Base-by-base conservation (phyloP, 2,888 invertebrate species). In the Gandaritis pyraliata region DNA sequence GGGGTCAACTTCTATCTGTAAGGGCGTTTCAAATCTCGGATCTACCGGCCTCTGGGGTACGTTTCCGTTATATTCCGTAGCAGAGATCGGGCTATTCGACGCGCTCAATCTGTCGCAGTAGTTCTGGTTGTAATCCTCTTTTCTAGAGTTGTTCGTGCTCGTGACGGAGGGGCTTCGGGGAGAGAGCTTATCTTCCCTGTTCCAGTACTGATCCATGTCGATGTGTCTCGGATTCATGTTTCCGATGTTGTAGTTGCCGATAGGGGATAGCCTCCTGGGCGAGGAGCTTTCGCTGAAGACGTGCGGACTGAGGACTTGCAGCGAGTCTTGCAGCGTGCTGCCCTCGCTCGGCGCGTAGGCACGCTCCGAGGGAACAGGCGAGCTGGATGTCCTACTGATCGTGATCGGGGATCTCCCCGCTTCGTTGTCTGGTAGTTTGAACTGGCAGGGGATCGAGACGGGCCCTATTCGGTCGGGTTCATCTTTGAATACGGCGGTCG, bases 1-100 rank as follows among this genome's bases (percentile, higher is more conserved):
- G 76, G 95, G 94, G 87, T 96, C 95, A 64, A 96, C 94, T 75
- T 95, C 94, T 64, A 96, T 92, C 65, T 93, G 90, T 69, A 96
- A 89, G 23, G 94, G 94, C 56, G 86, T 89, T 70, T 87, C 82
- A 81, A 93, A 87, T 77, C 85, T 80, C 15, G 85, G 72, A 67
- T 91, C 86, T 15, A 85, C 65, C 11, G 80, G 78, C 68, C 81
- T 79, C 73, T 81, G 83, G 15, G 82, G 75, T 33, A 82, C 67
- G 65, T 90, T 92, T 18, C 93, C 92, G 69, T 92, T 92, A 70
- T 80, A 85, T 58, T 87, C 87, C 48, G 80, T 82, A 52, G 80
- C 72, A 2, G 80, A 81, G 77, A 87, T 79, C 7, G 91, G 91
- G 64, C 90, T 88, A 65, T 87, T 88, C 0, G 75, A 73, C 0